Conservation (phyloP, 2,113 vertebrate genomes). For the Actenoides hombroni region DNA sequence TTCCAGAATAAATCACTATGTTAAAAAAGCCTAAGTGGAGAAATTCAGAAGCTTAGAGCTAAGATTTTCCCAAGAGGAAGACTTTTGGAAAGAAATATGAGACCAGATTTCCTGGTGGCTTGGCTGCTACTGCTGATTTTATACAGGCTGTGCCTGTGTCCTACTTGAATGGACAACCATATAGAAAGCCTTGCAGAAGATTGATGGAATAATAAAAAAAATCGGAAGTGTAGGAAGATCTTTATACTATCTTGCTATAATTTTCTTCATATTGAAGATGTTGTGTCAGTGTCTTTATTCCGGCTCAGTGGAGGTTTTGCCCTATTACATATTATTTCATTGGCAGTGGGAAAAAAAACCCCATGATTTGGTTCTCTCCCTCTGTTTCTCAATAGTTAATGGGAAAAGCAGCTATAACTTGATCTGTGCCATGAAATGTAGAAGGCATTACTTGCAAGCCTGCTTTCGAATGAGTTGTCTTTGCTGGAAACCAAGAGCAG, state of each 20-base stretch:
- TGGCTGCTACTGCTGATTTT: neutral
- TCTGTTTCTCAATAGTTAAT: neutral
- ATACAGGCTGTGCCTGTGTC: neutral
- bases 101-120: neutral
- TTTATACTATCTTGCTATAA: neutral
- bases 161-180: neutral
- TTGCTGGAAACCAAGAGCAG: neutral
- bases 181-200: neutral
- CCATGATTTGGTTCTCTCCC: neutral
- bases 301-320: neutral
- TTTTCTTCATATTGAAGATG: neutral
- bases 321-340: neutral
- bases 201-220: neutral
- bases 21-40: neutral
- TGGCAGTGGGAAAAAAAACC: neutral
- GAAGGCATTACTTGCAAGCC: neutral
- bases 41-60: neutral
- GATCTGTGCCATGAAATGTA: neutral
- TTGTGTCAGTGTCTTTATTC: neutral
- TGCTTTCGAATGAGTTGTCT: neutral
- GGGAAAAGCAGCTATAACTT: neutral
- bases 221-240: neutral
- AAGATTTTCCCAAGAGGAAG: neutral
- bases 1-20: neutral
- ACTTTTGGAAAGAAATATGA: neutral